Conservation (phyloP, 1,140 invertebrate genomes). For the Apocrypta bakeri region DNA sequence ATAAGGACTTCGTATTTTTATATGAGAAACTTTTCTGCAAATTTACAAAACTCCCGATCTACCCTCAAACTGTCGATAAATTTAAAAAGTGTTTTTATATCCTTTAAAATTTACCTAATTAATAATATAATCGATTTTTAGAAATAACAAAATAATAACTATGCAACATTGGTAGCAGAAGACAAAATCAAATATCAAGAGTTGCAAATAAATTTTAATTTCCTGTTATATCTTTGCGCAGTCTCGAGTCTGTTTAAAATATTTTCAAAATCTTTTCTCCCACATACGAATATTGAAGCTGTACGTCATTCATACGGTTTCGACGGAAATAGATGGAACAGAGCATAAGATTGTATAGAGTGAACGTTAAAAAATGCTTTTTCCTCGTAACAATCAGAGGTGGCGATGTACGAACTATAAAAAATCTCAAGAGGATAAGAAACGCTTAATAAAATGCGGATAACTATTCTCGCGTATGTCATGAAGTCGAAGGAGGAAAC, state of each 20-base stretch:
- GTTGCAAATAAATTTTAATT: too few species aligned
- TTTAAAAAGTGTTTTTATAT: too few species aligned
- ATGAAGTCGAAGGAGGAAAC: constrained; percentile 19
- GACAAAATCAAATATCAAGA: too few species aligned
- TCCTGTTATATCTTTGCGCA: too few species aligned
- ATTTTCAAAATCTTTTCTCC: not conserved
- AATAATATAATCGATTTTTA: too few species aligned
- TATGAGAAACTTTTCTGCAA: too few species aligned
- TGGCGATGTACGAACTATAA: not conserved
- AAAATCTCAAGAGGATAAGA: not conserved
- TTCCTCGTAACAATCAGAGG: not conserved
- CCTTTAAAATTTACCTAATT: too few species aligned
- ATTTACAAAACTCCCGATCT: too few species aligned
- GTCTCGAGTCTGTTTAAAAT: not conserved
- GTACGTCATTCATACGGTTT: not conserved
- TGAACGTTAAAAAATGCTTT: not conserved
- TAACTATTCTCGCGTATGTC: constrained; percentile 25
- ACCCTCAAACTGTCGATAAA: too few species aligned
- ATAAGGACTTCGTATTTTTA: too few species aligned
- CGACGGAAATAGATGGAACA: not conserved
- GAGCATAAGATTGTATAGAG: not conserved
- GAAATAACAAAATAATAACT: too few species aligned
- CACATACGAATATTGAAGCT: not conserved
- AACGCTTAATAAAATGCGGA: constrained; percentile 21
- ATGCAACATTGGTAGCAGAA: too few species aligned